Percentiles rank a stretch among this genome's conserved stretches.
These are phyloP conservation scores for Amphilophus citrinellus DNA, from an alignment of 2,113 vertebrate species.

Conservation along the genomic window DNA sequence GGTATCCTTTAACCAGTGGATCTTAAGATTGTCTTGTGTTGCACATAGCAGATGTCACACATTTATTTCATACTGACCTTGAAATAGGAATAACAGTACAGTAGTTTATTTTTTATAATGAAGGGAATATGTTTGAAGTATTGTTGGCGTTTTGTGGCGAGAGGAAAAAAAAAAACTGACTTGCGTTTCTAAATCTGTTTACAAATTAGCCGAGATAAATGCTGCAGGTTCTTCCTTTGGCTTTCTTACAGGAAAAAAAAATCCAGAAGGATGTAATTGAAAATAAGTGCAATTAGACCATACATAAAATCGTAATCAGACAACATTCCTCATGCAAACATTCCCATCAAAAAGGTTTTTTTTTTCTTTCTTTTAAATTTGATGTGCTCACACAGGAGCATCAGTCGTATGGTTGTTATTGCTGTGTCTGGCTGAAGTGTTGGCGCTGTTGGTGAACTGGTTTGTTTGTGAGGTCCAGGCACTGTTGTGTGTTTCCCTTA, in stretches of 20 bases:
- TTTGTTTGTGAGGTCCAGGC: slow-evolving; percentile 6
- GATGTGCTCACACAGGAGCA: slow-evolving; percentile 5
- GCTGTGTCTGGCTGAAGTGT: not conserved
- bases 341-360: slow-evolving; percentile 64
- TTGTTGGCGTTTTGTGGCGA: slow-evolving; percentile 34
- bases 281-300: slow-evolving; percentile 85
- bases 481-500: not conserved
- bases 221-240: slow-evolving; percentile 78
- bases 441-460: not conserved
- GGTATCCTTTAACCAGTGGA: slow-evolving; percentile 48
- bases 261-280: slow-evolving; percentile 58
- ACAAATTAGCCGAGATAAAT: slow-evolving; percentile 82
- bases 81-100: slow-evolving; percentile 60
- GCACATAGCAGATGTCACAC: slow-evolving; percentile 69
- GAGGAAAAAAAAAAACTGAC: slow-evolving; percentile 74
- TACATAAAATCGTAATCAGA: slow-evolving; percentile 60
- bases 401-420: not conserved
- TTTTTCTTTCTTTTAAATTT: not conserved
- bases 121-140: slow-evolving; percentile 77
- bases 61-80: slow-evolving; percentile 76
- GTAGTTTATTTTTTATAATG: slow-evolving; percentile 55
- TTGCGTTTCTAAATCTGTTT: slow-evolving; percentile 80
- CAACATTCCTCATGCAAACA: slow-evolving; percentile 77
- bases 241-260: slow-evolving; percentile 39
- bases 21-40: slow-evolving; percentile 70